Base-by-base conservation (phyloP, 2,797 vertebrate genomes). In the Pseudochromis fuscus region DNA sequence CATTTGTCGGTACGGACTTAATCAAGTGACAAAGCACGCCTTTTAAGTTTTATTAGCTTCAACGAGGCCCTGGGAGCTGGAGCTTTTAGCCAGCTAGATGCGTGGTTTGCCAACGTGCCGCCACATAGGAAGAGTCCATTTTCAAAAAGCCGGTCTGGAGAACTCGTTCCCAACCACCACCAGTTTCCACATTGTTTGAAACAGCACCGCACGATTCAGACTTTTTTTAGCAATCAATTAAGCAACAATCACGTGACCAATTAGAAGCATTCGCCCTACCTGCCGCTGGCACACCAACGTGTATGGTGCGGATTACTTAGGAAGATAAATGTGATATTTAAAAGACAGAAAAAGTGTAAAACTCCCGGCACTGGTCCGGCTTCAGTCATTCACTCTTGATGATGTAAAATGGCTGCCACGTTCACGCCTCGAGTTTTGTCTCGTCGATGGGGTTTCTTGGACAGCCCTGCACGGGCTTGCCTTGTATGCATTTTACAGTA, bases 321-420 rank as follows among this genome's bases (percentile, higher is more conserved):
- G 91, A 94, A 90, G 94, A 91, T 92, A 92, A 93, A 91, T 84
- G 90, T 91, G 90, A 86, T 90, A 89, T 87, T 89, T 85, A 91
- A 91, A 93, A 93, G 90, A 92, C 84, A 84, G 86, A 90, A 95
- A 93, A 93, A 93, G 92, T 93, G 92, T 91, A 93, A 93, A 93
- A 93, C 90, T 94, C 94, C 93, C 93, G 94, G 93, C 94, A 92
- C 92, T 90, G 91, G 85, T 95, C 94, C 94, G 94, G 95, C 95
- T 94, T 91, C 93, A 95, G 95, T 96, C 95, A 95, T 95, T 95
- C 94, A 95, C 95, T 96, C 95, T 95, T 94, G 91, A 94, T 93
- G 95, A 96, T 96, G 96, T 97, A 98, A 98, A 98, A 98, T 98
- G 97, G 97, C 96, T 96, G 96, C 95, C 94, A 96, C 94, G 94